Conservation (phyloP, 2,113 vertebrate genomes). For the Bubo scandiacus region DNA sequence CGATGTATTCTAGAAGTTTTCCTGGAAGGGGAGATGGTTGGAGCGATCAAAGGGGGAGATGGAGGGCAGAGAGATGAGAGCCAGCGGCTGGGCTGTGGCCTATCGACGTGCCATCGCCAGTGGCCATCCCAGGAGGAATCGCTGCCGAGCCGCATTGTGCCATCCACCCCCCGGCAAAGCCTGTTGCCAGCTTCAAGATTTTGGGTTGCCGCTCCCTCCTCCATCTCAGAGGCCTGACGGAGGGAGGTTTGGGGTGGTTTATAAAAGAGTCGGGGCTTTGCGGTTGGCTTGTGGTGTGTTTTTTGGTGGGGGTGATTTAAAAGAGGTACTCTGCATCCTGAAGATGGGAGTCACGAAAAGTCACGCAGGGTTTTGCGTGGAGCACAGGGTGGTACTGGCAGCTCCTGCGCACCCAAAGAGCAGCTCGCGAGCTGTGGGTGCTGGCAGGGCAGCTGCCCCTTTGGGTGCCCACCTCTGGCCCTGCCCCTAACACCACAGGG, state of each 20-base stretch:
- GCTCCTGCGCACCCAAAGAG: background rate
- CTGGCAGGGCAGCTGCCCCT: background rate
- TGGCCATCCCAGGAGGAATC: background rate
- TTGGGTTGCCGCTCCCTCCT: background rate
- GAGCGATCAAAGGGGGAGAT: background rate
- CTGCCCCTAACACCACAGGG: background rate
- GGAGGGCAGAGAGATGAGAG: background rate
- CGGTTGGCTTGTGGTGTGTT: background rate
- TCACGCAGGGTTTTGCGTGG: rapidly evolving
- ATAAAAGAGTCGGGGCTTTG: background rate
- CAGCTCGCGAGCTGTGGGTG: background rate
- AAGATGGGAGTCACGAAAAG: background rate
- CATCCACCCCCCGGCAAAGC: rapidly evolving
- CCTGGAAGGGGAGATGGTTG: background rate
- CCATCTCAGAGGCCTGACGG: background rate
- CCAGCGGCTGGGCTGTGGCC: background rate
- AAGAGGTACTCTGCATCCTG: background rate
- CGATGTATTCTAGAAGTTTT: constrained; percentile 29
- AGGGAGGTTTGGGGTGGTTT: background rate
- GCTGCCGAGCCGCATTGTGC: rapidly evolving
- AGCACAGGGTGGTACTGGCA: background rate
- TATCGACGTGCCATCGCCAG: rapidly evolving
- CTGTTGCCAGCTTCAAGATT: background rate
- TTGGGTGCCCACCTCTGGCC: background rate
- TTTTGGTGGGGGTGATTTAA: background rate